Evolutionary conservation across 2,888 invertebrate genomes (phyloP), one percentile per base, ranked within the genome.

Genomic region (Adineta ricciae): DNA sequence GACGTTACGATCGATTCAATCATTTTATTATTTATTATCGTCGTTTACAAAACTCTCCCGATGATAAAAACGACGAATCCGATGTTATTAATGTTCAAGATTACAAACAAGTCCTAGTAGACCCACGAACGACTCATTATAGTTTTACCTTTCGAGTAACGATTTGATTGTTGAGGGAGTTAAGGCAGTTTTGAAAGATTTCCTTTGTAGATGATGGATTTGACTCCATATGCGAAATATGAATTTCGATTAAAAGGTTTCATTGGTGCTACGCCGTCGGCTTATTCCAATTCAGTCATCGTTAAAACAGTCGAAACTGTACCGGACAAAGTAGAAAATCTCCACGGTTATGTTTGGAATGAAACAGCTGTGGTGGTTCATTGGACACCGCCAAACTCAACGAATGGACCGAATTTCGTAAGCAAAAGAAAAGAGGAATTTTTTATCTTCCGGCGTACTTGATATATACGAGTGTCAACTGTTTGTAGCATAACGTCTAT

Each of bases 21-120:
- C 78, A 78, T 78, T 78, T 78, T 78, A 78, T 78, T 41, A 41
- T 78, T 41, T 78, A 78, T 78, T 78, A 78, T 38, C 41, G 78
- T 7, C 78, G 78, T n/a, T 41, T 38, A 41, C 38, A 78, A 21
- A n/a, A 78, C 41, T 11, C 7, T 24, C 24, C 24, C 41, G 38
- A 41, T 24, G 32, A 14, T 41, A 16, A 21, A n/a, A 41, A 41
- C 38, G 32, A 64, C 27, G 32, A 27, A 64, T 7, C 32, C 32
- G 64, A 64, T 19, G 9, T 32, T 32, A 64, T 64, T 3, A 16
- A 64, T 32, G 4, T 64, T 3, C 14, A 64, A 64, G 41, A 78
- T 78, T 78, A 78, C 41, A 38, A 78, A 78, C 41, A 78, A 78
- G n/a, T 78, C 0, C 78, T 78, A 41, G 41, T 78, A 41, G 78